These are phyloP conservation scores for Ischnura elegans DNA, from an alignment of 2,888 invertebrate species.

Conservation along the genomic window DNA sequence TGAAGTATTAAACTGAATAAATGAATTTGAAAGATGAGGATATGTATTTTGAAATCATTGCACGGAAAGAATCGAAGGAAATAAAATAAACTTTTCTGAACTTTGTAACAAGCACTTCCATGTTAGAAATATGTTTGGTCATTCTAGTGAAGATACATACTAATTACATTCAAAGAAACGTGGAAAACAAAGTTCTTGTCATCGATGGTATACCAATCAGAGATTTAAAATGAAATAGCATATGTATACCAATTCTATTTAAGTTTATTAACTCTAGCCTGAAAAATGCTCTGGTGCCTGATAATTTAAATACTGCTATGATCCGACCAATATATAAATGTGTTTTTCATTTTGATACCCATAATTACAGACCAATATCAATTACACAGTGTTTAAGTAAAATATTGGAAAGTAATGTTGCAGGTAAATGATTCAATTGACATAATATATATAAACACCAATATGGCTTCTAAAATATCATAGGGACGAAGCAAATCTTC, in stretches of 20 bases:
- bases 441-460: neutral
- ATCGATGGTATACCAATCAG: neutral
- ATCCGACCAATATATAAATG: neutral
- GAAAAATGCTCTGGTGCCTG: neutral
- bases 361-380: neutral
- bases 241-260: neutral
- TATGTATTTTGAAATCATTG: too few species aligned
- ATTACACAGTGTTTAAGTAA: neutral
- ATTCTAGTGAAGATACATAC: neutral
- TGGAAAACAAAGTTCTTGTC: neutral
- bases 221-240: neutral
- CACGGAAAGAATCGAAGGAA: too few species aligned
- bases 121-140: neutral
- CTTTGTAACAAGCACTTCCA: neutral
- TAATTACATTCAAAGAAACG: neutral
- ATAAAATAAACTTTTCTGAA: too few species aligned
- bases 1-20: neutral
- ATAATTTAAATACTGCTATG: neutral
- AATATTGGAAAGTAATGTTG: neutral
- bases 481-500: neutral
- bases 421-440: neutral
- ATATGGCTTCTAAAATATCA: neutral
- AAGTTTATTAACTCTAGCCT: neutral
- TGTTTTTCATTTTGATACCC: neutral
- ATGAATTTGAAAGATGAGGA: too few species aligned